Evolutionary conservation across 2,113 vertebrate species (phyloP), one percentile per base, ranked within the genome.

Genomic region (Fregata magnificens): DNA sequence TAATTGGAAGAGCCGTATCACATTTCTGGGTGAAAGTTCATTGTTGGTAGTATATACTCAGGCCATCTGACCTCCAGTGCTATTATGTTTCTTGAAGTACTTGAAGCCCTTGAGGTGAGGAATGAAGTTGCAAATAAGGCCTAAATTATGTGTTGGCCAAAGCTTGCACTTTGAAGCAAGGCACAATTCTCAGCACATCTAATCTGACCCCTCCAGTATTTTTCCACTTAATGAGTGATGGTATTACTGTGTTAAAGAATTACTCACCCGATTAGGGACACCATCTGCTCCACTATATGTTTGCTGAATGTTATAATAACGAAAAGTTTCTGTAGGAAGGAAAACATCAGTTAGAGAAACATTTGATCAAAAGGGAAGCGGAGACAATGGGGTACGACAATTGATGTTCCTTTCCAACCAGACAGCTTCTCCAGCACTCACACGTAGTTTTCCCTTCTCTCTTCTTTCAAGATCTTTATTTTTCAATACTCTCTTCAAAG

Each of bases 241-340:
- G 79, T 73, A 94, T 95, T 77, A 91, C 53, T 79, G 83, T 44
- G 82, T 95, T 86, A 97, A 87, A 94, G 94, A 97, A 94, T 97
- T 98, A 99, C 99, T 99, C 98, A 99, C 99, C 99, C 99, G 63
- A 99, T 99, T 90, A 99, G 98, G 93, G 99, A 98, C 97, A 99
- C 99, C 99, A 99, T 99, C 98, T 99, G 99, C 95, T 99, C 99
- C 98, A 99, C 99, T 94, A 99, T 99, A 98, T 99, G 98, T 96
- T 98, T 99, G 98, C 98, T 99, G 98, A 99, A 99, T 83, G 99
- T 99, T 98, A 99, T 95, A 89, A 99, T 99, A 92, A 99, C 99
- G 90, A 99, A 99, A 87, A 99, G 98, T 99, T 99, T 99, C 99
- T 99, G 99, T 95, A 98, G 98, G 98, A 97, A 98, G 96, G 97